Base-by-base conservation (phyloP, 2,888 invertebrate genomes). In the Panopea generosa region DNA sequence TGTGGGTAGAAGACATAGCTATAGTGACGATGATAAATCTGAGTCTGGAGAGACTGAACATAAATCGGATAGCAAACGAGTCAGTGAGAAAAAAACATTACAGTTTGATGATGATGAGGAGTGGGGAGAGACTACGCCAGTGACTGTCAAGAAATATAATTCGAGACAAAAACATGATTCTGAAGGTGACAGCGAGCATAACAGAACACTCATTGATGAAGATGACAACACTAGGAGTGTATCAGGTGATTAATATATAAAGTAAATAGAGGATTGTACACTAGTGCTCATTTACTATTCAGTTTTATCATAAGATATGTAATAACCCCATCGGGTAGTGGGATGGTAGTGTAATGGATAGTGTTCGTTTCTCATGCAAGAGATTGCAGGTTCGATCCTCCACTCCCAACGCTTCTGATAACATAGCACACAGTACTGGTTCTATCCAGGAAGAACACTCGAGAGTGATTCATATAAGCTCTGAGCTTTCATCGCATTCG, bases 101-200 rank as follows among this genome's bases (percentile, higher is more conserved):
- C 84, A 87, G 22, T 89, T 87, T 84, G 90, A 88, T 73, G 87
- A 86, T 72, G 86, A 87, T 27, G 87, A 89, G 18, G 86, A 85
- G 38, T 88, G 89, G 87, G 84, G 74, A 33, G 85, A 84, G 22
- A 57, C 74, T 29, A 79, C 83, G 18, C 74, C 81, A 0, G 71
- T 69, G 38, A 53, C 49, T 24, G 27, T 57, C 20, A 72, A 66
- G 47, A 33, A 11, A 33, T n/a, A n/a, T n/a, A 16, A 16, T 20
- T 62, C 59, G 1, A 56, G 68, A 33, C 38, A 40, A 38, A 60
- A 63, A 18, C 47, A 55, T 38, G 70, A 66, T 9, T 61, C 63
- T 2, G 69, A 56, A 16, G 63, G 65, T 3, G 74, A 65, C n/a
- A 22, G 3, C 2, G 65, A 74, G 16, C 71, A 65, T 52, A 76